Evolutionary conservation across 2,113 vertebrate genomes (phyloP).

Genomic region (Saccopteryx leptura): DNA sequence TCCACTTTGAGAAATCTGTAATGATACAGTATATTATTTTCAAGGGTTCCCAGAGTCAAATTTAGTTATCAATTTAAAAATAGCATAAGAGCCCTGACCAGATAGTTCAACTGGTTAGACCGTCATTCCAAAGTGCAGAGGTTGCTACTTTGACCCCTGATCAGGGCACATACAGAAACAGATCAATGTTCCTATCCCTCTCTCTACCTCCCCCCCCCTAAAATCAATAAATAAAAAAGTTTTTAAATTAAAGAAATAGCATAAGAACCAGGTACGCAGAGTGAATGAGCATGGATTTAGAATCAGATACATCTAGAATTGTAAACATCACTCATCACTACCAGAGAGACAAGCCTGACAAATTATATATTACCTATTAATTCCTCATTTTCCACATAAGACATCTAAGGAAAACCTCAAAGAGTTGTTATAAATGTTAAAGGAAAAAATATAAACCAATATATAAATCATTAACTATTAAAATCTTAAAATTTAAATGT

Average conservation of each 20-base stretch:
- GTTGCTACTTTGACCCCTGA: no score
- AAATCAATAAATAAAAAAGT: no score
- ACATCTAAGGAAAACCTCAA: background rate
- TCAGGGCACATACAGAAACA: no score
- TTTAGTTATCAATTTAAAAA: background rate
- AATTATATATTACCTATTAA: background rate
- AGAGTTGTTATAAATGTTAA: background rate
- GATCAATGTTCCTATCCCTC: no score
- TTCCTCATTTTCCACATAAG: background rate
- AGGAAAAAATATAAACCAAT: slow-evolving; percentile 24
- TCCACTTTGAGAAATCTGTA: background rate
- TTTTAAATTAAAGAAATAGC: background rate
- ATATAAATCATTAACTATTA: background rate
- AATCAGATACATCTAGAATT: background rate
- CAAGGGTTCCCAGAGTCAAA: background rate
- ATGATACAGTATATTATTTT: slow-evolving; percentile 3
- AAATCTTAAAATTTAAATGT: background rate
- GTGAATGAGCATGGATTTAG: background rate
- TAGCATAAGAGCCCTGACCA: background rate
- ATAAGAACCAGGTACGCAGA: background rate
- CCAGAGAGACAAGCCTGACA: background rate
- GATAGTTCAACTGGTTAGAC: no score
- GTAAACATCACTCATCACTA: background rate
- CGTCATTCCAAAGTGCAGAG: no score
- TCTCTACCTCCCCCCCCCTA: no score